Evolutionary conservation across 2,113 vertebrate genomes (phyloP), one percentile per base, ranked within the genome.

Genomic region (Plotosus lineatus): DNA sequence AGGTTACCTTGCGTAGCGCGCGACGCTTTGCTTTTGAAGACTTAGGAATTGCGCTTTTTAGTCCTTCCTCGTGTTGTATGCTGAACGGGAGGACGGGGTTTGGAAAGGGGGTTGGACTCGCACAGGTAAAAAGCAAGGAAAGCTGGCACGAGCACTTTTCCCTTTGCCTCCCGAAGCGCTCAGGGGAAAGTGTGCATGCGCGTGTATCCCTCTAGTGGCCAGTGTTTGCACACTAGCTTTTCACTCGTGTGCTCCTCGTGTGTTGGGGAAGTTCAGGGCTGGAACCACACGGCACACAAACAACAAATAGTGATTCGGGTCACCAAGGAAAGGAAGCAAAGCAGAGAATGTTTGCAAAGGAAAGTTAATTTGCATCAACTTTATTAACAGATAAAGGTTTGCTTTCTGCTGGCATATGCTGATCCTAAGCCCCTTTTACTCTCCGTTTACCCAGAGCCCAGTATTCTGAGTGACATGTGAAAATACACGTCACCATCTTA

Each of bases 131-230:
- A 95, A 94, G 86, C 89, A 87, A 88, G 91, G 91, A 92, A 91
- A n/a, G n/a, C n/a, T n/a, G 90, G 92, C 83, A 91, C 87, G 87
- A 91, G 89, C 88, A 87, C 85, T 90, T 91, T 88, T 94, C 79
- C 85, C 74, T 36, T n/a, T 82, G 88, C 88, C 90, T 92, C 92
- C 92, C 21, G 42, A 90, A 93, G 90, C 93, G 93, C 92, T 93
- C 42, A 21, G 28, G 26, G 94, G 93, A 92, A 92, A 90, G 83
- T 15, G 78, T 38, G 73, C 9, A 69, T 19, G 95, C 92, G 90
- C 93, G 93, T 94, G 94, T 95, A 94, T 96, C 97, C 97, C 97
- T 96, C 97, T 97, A 94, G 96, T 90, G 97, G 97, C 90, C 93
- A 91, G 86, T 93, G 93, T 94, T 92, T 86, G 93, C 86, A 87